A percentile compares a stretch with the other conserved stretches of the same genome.
Evolutionary conservation across 2,113 vertebrate species (phyloP).

Genomic region (Eudyptes chrysolophus): DNA sequence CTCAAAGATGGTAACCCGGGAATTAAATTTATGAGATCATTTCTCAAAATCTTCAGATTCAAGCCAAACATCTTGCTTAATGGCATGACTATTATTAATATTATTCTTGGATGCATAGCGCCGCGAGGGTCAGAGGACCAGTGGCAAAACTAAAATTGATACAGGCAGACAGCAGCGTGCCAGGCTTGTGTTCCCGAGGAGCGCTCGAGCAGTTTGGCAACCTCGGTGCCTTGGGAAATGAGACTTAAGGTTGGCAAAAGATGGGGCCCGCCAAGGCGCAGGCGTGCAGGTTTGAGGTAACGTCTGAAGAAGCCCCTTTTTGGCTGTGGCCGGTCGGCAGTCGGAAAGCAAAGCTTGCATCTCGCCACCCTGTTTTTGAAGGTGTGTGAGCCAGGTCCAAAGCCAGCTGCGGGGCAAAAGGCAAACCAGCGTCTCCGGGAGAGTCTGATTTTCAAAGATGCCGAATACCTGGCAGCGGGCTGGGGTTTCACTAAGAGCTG

Average conservation of each 20-base stretch:
- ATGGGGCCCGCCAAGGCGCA: neutral
- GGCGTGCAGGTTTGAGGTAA: neutral
- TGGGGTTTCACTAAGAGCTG: neutral
- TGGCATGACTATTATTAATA: slow-evolving; percentile 70
- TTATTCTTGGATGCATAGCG: slow-evolving; percentile 70
- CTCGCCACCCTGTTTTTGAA: neutral
- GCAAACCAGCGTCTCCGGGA: neutral
- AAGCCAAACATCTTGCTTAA: slow-evolving; percentile 67
- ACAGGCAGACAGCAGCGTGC: neutral
- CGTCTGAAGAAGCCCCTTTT: neutral
- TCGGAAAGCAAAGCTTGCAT: neutral
- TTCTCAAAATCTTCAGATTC: slow-evolving; percentile 73
- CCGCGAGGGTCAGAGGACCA: slow-evolving; percentile 44
- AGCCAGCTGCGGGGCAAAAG: neutral
- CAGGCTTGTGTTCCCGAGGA: neutral
- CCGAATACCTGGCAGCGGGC: neutral
- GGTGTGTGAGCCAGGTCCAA: neutral
- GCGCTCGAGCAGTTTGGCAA: neutral
- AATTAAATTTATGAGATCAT: slow-evolving; percentile 81
- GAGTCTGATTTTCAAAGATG: neutral
- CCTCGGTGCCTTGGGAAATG: neutral
- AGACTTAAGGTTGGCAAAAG: neutral
- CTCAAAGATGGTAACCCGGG: slow-evolving; percentile 75
- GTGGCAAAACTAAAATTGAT: slow-evolving; percentile 31
- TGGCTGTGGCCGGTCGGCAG: rapidly evolving